Conservation (phyloP, 1,140 invertebrate species). For the Agrypnia vestita region DNA sequence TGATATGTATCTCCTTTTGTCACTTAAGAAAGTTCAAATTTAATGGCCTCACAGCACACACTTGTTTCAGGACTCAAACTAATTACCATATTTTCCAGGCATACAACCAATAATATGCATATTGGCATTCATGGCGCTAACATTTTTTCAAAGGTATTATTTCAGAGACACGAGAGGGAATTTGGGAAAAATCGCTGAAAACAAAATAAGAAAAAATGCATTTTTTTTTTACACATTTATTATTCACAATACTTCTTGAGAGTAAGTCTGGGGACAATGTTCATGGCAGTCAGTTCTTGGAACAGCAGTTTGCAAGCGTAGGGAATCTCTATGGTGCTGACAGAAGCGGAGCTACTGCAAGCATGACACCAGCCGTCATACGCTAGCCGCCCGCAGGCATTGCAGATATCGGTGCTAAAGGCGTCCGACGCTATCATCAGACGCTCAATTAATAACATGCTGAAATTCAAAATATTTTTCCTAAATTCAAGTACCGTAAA, state of each 20-base stretch:
- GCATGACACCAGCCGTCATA: conserved; percentile 97
- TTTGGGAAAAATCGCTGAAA: no score
- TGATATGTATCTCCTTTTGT: no score
- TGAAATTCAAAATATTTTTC: conserved; percentile 64
- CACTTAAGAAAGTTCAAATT: no score
- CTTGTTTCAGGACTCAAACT: no score
- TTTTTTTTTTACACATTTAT: conserved; percentile 18
- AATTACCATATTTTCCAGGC: no score
- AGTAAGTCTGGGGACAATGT: conserved; percentile 93
- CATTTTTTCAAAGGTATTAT: no score
- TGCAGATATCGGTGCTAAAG: conserved; percentile 97
- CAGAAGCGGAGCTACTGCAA: conserved; percentile 91
- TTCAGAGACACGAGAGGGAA: no score
- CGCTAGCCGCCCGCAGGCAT: conserved; percentile 94
- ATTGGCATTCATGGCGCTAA: no score
- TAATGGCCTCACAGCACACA: no score
- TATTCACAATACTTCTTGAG: conserved; percentile 82
- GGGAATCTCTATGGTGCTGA: conserved; percentile 96
- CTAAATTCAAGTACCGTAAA: background rate
- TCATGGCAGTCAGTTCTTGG: conserved; percentile 98
- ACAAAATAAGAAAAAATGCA: background rate
- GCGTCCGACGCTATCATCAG: conserved; percentile 99
- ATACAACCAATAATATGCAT: no score
- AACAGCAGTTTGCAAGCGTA: conserved; percentile 99
- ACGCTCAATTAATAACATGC: conserved; percentile 96